Conservation (phyloP, 2,113 vertebrate species). For the Neopipo cinnamomea region DNA sequence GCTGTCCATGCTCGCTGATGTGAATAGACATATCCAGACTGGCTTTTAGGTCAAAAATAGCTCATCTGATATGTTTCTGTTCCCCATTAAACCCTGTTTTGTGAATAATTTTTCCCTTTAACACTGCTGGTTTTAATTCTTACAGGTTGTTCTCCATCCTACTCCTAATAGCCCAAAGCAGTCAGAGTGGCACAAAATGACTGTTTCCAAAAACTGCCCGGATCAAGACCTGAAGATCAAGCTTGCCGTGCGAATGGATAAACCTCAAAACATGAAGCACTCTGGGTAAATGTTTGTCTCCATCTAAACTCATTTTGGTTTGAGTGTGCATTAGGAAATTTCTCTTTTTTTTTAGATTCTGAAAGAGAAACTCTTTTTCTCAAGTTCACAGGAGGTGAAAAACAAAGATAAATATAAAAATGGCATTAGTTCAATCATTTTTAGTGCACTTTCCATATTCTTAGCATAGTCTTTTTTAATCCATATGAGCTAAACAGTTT, state of each 20-base stretch:
- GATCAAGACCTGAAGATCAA: conserved; percentile 97
- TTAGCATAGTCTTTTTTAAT: neutral
- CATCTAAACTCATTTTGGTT: neutral
- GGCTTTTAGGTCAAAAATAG: neutral
- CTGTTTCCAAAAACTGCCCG: conserved; percentile 92
- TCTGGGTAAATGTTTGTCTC: conserved; percentile 85
- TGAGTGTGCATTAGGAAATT: neutral
- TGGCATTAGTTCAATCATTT: neutral
- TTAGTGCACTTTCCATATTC: neutral
- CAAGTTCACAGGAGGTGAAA: neutral
- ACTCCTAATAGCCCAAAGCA: conserved; percentile 98
- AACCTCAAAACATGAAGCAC: conserved; percentile 99
- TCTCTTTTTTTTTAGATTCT: neutral
- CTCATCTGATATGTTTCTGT: neutral
- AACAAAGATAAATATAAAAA: neutral
- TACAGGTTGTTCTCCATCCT: conserved; percentile 94
- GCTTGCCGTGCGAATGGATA: conserved; percentile 97
- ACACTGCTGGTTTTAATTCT: neutral
- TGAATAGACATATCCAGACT: neutral
- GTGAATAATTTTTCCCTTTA: neutral
- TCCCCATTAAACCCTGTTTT: neutral
- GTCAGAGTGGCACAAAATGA: conserved; percentile 96
- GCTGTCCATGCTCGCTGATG: neutral
- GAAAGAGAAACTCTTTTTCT: neutral
- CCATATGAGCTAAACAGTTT: neutral